Conservation (phyloP, 1,140 invertebrate genomes). For the Diorhabda carinulata region DNA sequence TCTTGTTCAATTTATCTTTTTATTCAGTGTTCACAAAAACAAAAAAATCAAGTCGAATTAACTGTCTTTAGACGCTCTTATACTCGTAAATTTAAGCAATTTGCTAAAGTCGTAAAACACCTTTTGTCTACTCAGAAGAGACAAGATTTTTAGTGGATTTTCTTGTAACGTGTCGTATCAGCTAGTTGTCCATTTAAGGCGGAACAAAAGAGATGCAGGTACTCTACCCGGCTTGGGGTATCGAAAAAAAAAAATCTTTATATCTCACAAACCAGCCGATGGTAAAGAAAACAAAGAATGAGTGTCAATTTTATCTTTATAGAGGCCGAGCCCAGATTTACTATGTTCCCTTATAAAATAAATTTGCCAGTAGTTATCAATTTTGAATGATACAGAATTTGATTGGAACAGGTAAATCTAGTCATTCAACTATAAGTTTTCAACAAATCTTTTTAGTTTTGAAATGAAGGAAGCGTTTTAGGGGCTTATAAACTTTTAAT, state of each 20-base stretch:
- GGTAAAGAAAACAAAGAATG: background rate
- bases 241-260: background rate
- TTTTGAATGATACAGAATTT: too few relatives aligned
- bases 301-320: background rate
- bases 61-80: too few relatives aligned
- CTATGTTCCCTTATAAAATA: too few relatives aligned
- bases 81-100: background rate
- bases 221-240: slow-evolving; percentile 1
- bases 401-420: too few relatives aligned
- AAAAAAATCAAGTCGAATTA: too few relatives aligned
- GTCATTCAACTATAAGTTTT: too few relatives aligned
- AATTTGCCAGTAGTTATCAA: too few relatives aligned
- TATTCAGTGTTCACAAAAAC: too few relatives aligned
- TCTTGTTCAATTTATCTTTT: too few relatives aligned
- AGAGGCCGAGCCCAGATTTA: background rate
- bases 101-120: background rate
- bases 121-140: background rate
- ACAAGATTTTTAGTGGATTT: background rate
- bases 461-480: too few relatives aligned
- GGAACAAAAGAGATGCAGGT: background rate
- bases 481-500: too few relatives aligned
- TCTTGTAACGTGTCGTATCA: background rate
- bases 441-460: too few relatives aligned
- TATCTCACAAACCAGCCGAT: background rate
- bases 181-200: slow-evolving; percentile 1